Base-by-base conservation (phyloP, 2,888 invertebrate genomes). In the Hydrotaea cyrtoneurina region DNA sequence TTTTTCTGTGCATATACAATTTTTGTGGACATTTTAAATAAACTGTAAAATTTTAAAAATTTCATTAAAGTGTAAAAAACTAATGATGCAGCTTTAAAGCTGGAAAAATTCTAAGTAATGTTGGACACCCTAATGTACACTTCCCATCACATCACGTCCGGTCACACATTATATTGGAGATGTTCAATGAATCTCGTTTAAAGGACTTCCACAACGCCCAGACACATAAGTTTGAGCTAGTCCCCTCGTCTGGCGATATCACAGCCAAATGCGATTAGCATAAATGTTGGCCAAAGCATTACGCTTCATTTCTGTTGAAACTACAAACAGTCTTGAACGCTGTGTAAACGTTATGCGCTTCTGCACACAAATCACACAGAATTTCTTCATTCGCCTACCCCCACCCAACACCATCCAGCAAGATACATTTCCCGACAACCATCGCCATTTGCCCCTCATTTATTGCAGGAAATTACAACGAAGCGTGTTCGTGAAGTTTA, bases 381-480 rank as follows among this genome's bases (percentile, higher is more conserved):
- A 21, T 21, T 23, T 26, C 59, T 4, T n/a, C n/a, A 23, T 23
- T 21, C 15, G 7, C 8, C 8, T 23, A 2, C 26, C 26, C 15
- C 4, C 59, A 1, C 8, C 26, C 15, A 0, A 19, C 19, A 15
- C 13, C 23, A 21, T 39, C 39, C 39, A 1, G n/a, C 50, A 50
- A 15, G 50, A 2, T 1, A n/a, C 3, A n/a, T 59, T 13, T 53
- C 3, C 17, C 1, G 55, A 17, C 19, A 21, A 26, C 59, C 26
- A 59, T 46, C n/a, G 46, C 43, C 21, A 55, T 71, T 73, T 59
- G n/a, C 0, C 11, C 15, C 75, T 76, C 69, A 80, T 69, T 77
- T 83, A 69, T 59, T 72, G 57, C 76, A 72, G 82, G 83, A 83
- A 83, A 79, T 79, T 83, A 83, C 39, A 77, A 50, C 73, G 66